Evolutionary conservation across 2,888 invertebrate genomes (phyloP), one percentile per base, ranked within the genome.

Genomic region (Autographa gamma): DNA sequence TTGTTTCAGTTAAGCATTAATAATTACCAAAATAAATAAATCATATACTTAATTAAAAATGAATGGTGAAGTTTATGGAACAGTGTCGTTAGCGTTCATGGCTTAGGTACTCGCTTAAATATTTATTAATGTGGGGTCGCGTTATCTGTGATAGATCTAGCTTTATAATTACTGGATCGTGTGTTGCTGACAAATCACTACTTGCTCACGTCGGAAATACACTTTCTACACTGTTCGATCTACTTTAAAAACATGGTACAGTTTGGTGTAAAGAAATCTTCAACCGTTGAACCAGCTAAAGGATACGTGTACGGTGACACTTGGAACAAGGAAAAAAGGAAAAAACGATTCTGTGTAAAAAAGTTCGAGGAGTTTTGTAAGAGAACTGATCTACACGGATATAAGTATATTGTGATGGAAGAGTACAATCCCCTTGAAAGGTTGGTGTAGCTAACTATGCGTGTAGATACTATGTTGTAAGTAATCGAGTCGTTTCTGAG

Each of bases 371-470:
- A 97, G 80, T 97, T 97, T 90, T 97, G 97, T 80, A 94, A 96
- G 65, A 96, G 96, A 32, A 97, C 97, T 0, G 97, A 97, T 74
- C 90, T 97, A 65, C 97, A 97, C 84, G 97, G 97, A 0, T 97
- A 97, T 81, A 97, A 96, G 84, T 97, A 97, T 81, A 96, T 97
- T 41, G 96, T 96, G 4, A 96, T 97, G 84, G 93, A 95, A 48
- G 96, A 96, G 56, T 95, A 96, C 34, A 96, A 94, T 56, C 84
- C 88, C 9, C 78, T 90, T 52, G 97, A 97, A 89, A 96, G 97
- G 97, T 97, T 89, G 77, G 83, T 81, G 38, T 43, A 56, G 13
- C 25, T 25, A 25, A 3, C 25, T 25, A 25, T 25, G 25, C 25
- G 3, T 25, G 2, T 25, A 25, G 25, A 25, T 25, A 2, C 25